phyloP scores from a whole-genome alignment of 2,797 vertebrate genomes.

The Otus scops region DNA sequence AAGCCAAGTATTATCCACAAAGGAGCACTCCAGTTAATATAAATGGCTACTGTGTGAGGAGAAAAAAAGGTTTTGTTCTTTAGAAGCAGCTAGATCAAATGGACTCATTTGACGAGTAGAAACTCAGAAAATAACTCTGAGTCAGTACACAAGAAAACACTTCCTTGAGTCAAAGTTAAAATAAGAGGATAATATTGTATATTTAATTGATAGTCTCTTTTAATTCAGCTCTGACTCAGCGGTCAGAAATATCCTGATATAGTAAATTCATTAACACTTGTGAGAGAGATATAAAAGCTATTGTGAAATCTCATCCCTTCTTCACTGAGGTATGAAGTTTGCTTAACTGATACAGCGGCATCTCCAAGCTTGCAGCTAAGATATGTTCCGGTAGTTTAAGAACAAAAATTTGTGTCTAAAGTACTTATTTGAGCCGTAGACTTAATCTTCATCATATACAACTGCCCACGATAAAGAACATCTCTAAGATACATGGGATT shows the following conservation, averaged over 20 bases:
- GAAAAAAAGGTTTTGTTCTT: background rate
- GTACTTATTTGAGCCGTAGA: background rate
- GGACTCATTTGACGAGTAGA: background rate
- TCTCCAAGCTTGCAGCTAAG: background rate
- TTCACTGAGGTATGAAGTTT: background rate
- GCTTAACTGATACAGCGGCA: background rate
- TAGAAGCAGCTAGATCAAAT: background rate
- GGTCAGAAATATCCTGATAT: background rate
- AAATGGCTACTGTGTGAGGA: background rate
- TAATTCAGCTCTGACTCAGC: background rate
- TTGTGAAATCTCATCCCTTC: background rate
- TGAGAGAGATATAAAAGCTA: background rate
- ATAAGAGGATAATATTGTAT: background rate
- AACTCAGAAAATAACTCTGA: background rate
- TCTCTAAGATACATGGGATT: background rate
- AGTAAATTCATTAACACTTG: background rate
- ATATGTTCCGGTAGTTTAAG: background rate
- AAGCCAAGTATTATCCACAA: background rate
- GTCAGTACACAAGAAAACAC: background rate
- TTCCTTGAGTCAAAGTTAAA: background rate
- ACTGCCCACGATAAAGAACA: background rate
- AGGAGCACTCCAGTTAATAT: background rate
- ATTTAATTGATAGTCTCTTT: background rate
- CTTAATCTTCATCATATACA: background rate
- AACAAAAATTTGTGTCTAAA: background rate